Base-by-base conservation (phyloP, 2,797 vertebrate genomes). In the Antrozous pallidus region DNA sequence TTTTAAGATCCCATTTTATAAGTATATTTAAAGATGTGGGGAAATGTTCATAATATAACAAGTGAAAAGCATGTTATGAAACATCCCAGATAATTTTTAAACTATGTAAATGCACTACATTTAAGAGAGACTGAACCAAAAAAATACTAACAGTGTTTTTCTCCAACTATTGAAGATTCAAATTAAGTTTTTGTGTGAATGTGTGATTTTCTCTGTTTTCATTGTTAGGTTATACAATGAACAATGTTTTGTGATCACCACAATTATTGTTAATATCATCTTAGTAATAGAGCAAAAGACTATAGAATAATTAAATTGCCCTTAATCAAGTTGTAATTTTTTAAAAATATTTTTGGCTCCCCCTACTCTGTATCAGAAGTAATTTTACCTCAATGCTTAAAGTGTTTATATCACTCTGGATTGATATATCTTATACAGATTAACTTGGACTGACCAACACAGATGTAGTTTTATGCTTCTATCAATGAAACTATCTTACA, bases 261-360 rank as follows among this genome's bases (percentile, higher is more conserved):
- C 11, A 12, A 77, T 63, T 84, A 87, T 81, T 36, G 87, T 82
- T 47, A 83, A 86, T 91, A 56, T 1, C 4, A 88, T 75, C 8
- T 82, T 81, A 94, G 79, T 63, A 86, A 86, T 20, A 92, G 8
- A 73, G 24, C 36, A 58, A 93, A 80, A 74, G 11, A 67, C 61
- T n/a, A 91, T n/a, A 58, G 33, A 51, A 49, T n/a, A 93, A 93
- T 91, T 89, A 84, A 20, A 45, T 77, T 91, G 9, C 17, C 8
- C 28, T 33, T 10, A 51, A 74, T 54, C 36, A 33, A 78, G 8
- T 51, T 31, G 42, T 74, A 75, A 49, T 45, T 79, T 82, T 93
- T 92, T 49, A 1, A 40, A 33, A 4, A 51, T 56, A 54, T 88
- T 83, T 80, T 3, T 80, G n/a, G 0, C 8, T 77, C 20, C 17